Conservation (phyloP, 2,888 invertebrate species). For the Xanthostigma xanthostigma region DNA sequence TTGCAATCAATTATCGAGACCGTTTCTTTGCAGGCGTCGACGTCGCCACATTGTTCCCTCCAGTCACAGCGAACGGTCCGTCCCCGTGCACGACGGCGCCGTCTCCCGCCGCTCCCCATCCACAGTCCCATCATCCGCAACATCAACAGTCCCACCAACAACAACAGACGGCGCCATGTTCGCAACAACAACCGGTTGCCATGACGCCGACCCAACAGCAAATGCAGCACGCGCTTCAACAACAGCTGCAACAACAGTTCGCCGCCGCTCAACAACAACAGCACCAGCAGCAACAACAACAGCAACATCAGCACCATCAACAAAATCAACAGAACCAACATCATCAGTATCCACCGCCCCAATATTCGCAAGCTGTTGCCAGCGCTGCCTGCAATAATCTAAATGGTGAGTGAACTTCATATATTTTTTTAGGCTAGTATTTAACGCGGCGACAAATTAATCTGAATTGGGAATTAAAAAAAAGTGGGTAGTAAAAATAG, state of each 20-base stretch:
- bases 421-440: not conserved
- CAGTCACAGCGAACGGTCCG: constrained; percentile 25
- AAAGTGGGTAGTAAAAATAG: too few species aligned
- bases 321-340: not conserved
- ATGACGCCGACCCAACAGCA: constrained; percentile 26
- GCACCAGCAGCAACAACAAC: constrained; percentile 30
- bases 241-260: constrained; percentile 42
- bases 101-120: constrained; percentile 22
- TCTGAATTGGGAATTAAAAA: too few species aligned
- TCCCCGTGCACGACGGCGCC: constrained; percentile 20
- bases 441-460: too few species aligned
- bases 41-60: constrained; percentile 12
- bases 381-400: too few species aligned
- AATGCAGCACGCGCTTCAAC: constrained; percentile 29
- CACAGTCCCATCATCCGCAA: constrained; percentile 19
- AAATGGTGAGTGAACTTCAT: constrained; percentile 31
- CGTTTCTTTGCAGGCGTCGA: constrained; percentile 9
- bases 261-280: constrained; percentile 23
- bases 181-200: not conserved
- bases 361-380: too few species aligned
- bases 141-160: constrained; percentile 19
- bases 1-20: too few species aligned
- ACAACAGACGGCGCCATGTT: constrained; percentile 3
- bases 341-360: not conserved
- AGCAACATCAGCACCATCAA: not conserved